Percentiles rank a stretch among this genome's conserved stretches.
Evolutionary conservation across 2,888 invertebrate genomes (phyloP).

Genomic region (Argyra leucocephala): DNA sequence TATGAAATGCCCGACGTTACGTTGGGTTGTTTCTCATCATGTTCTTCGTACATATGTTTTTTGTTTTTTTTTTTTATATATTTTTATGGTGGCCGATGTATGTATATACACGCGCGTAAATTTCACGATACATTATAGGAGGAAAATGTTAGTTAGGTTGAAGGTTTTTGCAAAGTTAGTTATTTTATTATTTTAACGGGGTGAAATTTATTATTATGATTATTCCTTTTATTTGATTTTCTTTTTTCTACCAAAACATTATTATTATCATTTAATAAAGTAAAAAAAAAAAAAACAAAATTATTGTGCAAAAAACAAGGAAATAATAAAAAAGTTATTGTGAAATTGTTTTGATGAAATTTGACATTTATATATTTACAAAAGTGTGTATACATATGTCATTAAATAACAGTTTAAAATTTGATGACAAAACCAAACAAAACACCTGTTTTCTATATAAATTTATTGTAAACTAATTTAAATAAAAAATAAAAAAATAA

Average conservation of each 20-base stretch:
- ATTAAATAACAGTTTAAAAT: too few relatives aligned
- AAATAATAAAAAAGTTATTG: too few relatives aligned
- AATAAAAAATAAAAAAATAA: too few relatives aligned
- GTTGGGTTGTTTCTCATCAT: background rate
- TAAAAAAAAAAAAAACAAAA: background rate
- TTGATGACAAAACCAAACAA: too few relatives aligned
- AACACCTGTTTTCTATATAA: too few relatives aligned
- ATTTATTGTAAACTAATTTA: too few relatives aligned
- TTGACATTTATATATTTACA: too few relatives aligned
- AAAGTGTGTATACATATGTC: too few relatives aligned
- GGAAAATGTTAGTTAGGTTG: slow-evolving; percentile 31
- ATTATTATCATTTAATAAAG: background rate
- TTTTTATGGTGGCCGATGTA: background rate
- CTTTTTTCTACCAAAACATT: too few relatives aligned
- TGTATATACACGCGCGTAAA: background rate
- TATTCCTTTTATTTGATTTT: background rate
- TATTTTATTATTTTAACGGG: slow-evolving; percentile 7
- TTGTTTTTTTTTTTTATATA: background rate
- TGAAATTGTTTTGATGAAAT: too few relatives aligned
- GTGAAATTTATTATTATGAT: background rate
- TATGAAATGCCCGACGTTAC: background rate
- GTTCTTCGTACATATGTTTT: background rate
- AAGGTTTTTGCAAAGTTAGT: slow-evolving; percentile 32
- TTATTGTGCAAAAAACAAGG: too few relatives aligned
- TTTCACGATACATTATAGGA: slow-evolving; percentile 15